phyloP scores from a whole-genome alignment of 2,888 invertebrate genomes.

The Lysandra bellargus region DNA sequence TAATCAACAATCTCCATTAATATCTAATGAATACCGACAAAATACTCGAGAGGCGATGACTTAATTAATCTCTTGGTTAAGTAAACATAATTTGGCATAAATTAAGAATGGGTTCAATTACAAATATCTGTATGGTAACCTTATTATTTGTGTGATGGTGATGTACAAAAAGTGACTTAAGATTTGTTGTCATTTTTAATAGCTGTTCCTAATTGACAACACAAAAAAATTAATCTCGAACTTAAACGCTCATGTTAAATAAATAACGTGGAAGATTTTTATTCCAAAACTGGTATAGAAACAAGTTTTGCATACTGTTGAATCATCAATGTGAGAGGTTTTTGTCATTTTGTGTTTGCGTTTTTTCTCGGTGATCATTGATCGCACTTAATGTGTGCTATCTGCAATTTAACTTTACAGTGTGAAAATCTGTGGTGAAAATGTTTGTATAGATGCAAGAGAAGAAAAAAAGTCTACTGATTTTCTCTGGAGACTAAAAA shows the following conservation, averaged over 20 bases:
- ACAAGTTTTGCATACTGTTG: conserved; percentile 29
- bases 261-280: conserved; percentile 31
- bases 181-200: conserved; percentile 15
- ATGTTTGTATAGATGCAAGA: too few relatives aligned
- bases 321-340: conserved; percentile 25
- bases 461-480: too few relatives aligned
- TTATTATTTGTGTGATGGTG: neutral
- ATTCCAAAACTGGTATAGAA: conserved; percentile 24
- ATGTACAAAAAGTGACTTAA: conserved; percentile 4
- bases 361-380: neutral
- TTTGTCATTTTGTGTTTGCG: conserved; percentile 17
- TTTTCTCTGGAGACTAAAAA: too few relatives aligned
- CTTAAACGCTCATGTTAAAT: conserved; percentile 13
- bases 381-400: neutral
- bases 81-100: neutral
- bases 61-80: too few relatives aligned
- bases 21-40: too few relatives aligned
- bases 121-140: neutral
- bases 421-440: neutral
- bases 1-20: too few relatives aligned
- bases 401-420: neutral
- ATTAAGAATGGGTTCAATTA: neutral
- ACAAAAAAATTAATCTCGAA: conserved; percentile 20
- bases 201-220: conserved; percentile 17
- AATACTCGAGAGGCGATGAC: too few relatives aligned